phyloP scores from a whole-genome alignment of 2,797 vertebrate species.

The Simalia tracyae region DNA sequence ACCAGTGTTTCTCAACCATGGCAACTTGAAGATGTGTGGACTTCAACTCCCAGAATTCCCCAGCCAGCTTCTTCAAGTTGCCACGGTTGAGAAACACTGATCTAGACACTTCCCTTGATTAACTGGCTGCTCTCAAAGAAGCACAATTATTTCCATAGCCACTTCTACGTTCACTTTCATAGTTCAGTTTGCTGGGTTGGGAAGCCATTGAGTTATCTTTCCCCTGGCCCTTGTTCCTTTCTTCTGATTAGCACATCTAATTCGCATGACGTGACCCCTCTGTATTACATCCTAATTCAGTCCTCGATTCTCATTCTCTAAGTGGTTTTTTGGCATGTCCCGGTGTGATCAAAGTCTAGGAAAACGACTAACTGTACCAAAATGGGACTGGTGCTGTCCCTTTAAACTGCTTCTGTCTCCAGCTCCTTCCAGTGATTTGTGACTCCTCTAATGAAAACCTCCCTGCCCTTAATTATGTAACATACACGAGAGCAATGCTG shows the following conservation, averaged over 20 bases:
- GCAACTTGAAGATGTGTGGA: background rate
- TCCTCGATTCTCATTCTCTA: conserved; percentile 30
- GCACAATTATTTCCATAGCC: background rate
- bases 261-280: conserved; percentile 19
- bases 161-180: background rate
- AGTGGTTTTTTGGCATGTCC: conserved; percentile 46
- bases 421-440: conserved; percentile 44
- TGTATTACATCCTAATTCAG: background rate
- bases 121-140: background rate
- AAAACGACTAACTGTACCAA: conserved; percentile 25
- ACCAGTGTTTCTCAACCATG: no score
- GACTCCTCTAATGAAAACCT: conserved; percentile 48
- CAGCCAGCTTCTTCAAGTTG: background rate
- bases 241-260: conserved; percentile 10
- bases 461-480: conserved; percentile 65
- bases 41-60: background rate
- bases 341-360: conserved; percentile 33
- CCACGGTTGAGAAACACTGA: background rate
- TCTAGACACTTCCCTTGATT: background rate
- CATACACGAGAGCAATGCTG: conserved; percentile 38
- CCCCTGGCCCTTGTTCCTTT: background rate
- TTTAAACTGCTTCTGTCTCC: conserved; percentile 45
- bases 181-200: background rate
- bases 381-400: conserved; percentile 19
- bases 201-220: background rate